Evolutionary conservation across 2,888 invertebrate species (phyloP), one percentile per base, ranked within the genome.

Genomic region (Tenthredo amoena): DNA sequence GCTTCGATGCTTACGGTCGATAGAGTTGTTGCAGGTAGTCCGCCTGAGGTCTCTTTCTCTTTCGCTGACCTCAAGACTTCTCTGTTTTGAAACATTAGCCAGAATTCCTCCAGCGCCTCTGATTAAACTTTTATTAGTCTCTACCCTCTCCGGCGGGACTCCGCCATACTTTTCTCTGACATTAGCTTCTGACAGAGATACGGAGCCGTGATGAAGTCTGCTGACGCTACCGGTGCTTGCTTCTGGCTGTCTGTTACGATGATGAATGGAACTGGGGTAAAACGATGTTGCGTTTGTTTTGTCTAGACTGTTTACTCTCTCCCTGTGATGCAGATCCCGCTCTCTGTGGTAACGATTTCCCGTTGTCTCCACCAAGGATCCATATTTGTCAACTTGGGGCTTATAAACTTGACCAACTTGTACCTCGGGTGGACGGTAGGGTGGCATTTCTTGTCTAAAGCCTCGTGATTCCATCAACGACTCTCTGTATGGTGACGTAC

Each of bases 21-120:
- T 86, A 21, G 91, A 91, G 88, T 92, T 93, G 89, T 92, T 92
- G 89, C 92, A 92, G 68, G 94, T 92, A 0, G 94, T 91, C 62
- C 94, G 93, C 65, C 94, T 93, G 82, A 90, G 85, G 34, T 87
- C 85, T 92, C 94, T 90, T 87, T 95, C 95, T 47, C 95, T 91
- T 85, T 95, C 92, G 5, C 90, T 87, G 65, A 93, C 93, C 87
- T 95, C 95, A 87, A 95, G 93, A 90, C 94, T 95, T 88, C 94
- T 94, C 90, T 95, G 95, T 88, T 95, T 94, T 82, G 94, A 91
- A 82, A 93, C 89, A 86, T 91, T 92, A 37, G 89, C 88, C 31
- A 91, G 87, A 37, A 89, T 87, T n/a, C 90, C 88, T 86, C 87
- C 91, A 88, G 55, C 90, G 87, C 88, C 91, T 89, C 93, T 91